These are phyloP conservation scores for Entomobrya proxima DNA, from an alignment of 2,888 invertebrate genomes.

Conservation along the genomic window DNA sequence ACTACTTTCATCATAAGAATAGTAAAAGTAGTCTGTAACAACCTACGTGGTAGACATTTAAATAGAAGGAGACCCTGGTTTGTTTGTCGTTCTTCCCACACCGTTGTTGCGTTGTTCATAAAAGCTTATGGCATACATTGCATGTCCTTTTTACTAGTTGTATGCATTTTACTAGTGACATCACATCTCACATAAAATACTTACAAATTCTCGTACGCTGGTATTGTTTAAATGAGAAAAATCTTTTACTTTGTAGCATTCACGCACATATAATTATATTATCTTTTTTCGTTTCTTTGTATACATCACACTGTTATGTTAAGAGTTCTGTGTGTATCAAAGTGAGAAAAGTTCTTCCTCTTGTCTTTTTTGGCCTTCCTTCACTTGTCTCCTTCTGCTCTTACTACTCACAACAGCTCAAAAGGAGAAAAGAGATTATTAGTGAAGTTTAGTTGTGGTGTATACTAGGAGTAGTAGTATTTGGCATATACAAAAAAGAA, in stretches of 20 bases:
- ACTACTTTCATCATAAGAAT: not conserved
- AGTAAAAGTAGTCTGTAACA: not conserved
- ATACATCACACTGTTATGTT: conserved; percentile 28
- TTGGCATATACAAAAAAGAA: not conserved
- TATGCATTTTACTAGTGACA: conserved; percentile 33
- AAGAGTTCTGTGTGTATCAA: conserved; percentile 44
- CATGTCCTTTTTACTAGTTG: conserved; percentile 9
- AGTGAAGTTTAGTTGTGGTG: conserved; percentile 35
- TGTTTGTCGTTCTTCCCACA: conserved; percentile 56
- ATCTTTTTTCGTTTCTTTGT: not conserved
- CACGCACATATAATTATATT: conserved; percentile 24
- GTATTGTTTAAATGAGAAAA: not conserved
- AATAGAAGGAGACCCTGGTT: conserved; percentile 53
- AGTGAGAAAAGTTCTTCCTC: conserved; percentile 50
- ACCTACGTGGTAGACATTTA: not conserved
- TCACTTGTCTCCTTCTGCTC: conserved; percentile 1
- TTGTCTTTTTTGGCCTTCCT: conserved; percentile 4
- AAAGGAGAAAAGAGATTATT: conserved; percentile 41
- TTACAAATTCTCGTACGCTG: conserved; percentile 36
- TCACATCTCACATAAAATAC: not conserved
- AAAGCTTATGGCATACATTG: conserved; percentile 31
- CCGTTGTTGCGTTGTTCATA: too few species aligned
- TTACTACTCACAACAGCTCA: not conserved
- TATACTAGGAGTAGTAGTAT: too few species aligned
- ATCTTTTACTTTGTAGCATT: conserved; percentile 9